These are phyloP conservation scores for Rhadina sibilatrix DNA, from an alignment of 2,113 vertebrate genomes.

Conservation along the genomic window DNA sequence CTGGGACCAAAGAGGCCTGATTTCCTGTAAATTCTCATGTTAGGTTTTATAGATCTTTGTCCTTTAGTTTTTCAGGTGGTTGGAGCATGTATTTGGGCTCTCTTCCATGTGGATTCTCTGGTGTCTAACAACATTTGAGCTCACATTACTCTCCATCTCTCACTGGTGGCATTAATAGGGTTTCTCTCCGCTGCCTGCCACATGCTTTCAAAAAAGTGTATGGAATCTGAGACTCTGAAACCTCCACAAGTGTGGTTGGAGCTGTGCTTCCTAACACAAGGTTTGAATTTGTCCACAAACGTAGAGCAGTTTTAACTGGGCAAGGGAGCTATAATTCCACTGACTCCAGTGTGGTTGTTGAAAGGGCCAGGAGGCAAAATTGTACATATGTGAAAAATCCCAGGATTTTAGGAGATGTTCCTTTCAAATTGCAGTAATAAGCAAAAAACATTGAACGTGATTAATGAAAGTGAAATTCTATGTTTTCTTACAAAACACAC, in stretches of 20 bases:
- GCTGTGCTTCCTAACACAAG: slow-evolving; percentile 31
- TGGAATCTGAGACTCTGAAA: slow-evolving; percentile 50
- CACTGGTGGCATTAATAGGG: slow-evolving; percentile 18
- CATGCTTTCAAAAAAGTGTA: neutral
- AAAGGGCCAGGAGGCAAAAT: slow-evolving; percentile 21
- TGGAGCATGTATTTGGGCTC: slow-evolving; percentile 37
- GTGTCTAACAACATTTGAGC: slow-evolving; percentile 54
- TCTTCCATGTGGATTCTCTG: slow-evolving; percentile 45
- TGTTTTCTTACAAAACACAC: neutral
- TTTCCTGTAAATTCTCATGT: slow-evolving; percentile 5
- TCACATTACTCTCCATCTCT: slow-evolving; percentile 37
- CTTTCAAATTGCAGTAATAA: neutral
- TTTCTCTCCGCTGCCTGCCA: slow-evolving; percentile 23
- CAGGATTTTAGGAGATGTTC: slow-evolving; percentile 17
- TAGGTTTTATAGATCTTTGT: slow-evolving; percentile 45
- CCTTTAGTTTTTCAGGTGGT: slow-evolving; percentile 43
- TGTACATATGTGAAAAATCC: neutral
- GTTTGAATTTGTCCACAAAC: slow-evolving; percentile 52
- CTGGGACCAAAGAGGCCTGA: neutral
- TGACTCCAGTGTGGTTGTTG: slow-evolving; percentile 17
- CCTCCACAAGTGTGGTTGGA: slow-evolving; percentile 37
- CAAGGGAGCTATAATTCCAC: slow-evolving; percentile 42
- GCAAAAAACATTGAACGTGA: neutral
- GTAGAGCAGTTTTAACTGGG: slow-evolving; percentile 6
- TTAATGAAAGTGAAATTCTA: neutral